Evolutionary conservation across 2,888 invertebrate genomes (phyloP).

Genomic region (Smittia sp.): DNA sequence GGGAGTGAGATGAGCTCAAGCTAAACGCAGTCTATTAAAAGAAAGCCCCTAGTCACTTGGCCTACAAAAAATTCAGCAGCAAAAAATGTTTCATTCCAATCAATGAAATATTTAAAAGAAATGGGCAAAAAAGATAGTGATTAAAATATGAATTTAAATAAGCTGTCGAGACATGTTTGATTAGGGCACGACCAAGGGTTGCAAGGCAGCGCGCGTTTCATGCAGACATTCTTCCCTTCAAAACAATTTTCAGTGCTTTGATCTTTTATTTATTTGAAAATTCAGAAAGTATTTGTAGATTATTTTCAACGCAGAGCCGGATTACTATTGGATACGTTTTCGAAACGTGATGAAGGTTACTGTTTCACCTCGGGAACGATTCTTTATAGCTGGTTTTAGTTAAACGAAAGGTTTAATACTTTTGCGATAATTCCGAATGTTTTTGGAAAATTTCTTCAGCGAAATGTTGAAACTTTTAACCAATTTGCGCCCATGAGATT

Average conservation of each 20-base stretch:
- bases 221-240: not conserved
- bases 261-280: constrained; percentile 36
- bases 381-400: not conserved
- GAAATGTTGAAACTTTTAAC: not conserved
- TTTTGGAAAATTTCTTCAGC: not conserved
- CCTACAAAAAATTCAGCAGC: no score
- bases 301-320: not conserved
- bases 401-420: constrained; percentile 19
- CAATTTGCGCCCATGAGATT: not conserved
- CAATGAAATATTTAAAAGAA: no score
- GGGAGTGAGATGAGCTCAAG: no score
- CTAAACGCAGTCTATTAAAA: no score
- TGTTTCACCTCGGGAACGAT: not conserved
- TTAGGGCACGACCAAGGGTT: no score
- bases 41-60: no score
- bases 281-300: constrained; percentile 23
- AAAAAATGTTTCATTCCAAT: no score
- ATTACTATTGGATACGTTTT: constrained; percentile 39
- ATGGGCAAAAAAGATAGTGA: no score
- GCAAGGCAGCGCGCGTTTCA: not conserved
- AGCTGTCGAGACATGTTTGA: no score
- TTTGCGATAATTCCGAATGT: not conserved
- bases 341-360: constrained; percentile 29
- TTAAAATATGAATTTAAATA: no score
- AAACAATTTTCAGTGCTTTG: constrained; percentile 10